phyloP scores from a whole-genome alignment of 2,113 vertebrate genomes.

The Puffinus mauretanicus region DNA sequence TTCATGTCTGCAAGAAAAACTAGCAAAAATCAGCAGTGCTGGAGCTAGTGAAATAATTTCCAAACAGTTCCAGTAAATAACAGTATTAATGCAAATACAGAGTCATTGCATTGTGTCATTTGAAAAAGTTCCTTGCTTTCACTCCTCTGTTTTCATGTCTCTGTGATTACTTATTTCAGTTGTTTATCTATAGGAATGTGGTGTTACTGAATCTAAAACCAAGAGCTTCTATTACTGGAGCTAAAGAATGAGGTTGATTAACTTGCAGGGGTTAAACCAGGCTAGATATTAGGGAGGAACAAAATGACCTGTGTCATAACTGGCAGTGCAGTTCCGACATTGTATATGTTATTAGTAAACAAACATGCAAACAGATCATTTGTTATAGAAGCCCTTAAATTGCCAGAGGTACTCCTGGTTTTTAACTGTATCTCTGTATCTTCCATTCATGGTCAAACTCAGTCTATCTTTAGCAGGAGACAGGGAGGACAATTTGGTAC shows the following conservation, averaged over 20 bases:
- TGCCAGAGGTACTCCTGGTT: neutral
- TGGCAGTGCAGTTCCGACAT: neutral
- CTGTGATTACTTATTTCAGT: neutral
- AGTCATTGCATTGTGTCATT: neutral
- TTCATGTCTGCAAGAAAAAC: neutral
- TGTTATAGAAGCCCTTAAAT: neutral
- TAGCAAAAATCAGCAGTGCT: neutral
- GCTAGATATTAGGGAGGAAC: neutral
- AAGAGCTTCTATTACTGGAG: neutral
- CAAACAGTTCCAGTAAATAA: neutral
- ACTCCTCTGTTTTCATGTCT: neutral
- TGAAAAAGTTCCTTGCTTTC: neutral
- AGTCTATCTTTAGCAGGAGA: neutral
- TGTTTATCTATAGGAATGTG: neutral
- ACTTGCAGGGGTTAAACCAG: neutral
- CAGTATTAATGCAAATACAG: neutral
- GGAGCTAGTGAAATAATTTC: neutral
- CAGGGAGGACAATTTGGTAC: neutral
- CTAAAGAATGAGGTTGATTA: neutral
- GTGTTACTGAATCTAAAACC: neutral
- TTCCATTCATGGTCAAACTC: neutral
- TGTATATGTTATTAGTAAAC: neutral
- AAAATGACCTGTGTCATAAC: neutral
- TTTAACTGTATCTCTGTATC: neutral
- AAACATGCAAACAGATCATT: neutral